Percentiles rank a stretch among this genome's conserved stretches.
phyloP scores from a whole-genome alignment of 1,140 invertebrate species.

The Diorhabda carinulata region DNA sequence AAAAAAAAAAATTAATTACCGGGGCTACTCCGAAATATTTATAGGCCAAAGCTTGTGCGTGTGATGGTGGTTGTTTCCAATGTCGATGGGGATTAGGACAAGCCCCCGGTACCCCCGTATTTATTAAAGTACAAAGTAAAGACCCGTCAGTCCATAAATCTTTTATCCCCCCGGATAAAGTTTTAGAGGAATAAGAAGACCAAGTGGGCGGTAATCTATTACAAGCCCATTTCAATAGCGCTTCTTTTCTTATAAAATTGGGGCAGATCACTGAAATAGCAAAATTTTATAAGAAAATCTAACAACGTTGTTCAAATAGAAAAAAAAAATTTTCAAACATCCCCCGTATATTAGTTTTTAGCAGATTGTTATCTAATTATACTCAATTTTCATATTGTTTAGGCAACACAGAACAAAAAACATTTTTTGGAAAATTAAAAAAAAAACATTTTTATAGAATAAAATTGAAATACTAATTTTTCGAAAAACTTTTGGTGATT shows the following conservation, averaged over 20 bases:
- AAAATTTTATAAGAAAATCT: too few relatives aligned
- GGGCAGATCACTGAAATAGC: conserved; percentile 37
- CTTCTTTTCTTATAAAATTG: conserved; percentile 36
- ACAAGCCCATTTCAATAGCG: conserved; percentile 39
- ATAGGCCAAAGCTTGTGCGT: conserved; percentile 55
- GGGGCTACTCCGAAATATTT: conserved; percentile 56
- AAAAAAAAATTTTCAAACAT: not conserved
- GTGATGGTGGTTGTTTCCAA: conserved; percentile 50
- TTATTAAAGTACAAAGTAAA: conserved; percentile 55
- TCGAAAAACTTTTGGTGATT: too few relatives aligned
- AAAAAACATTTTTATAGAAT: too few relatives aligned
- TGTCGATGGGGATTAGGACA: conserved; percentile 53
- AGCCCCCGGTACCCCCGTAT: conserved; percentile 53
- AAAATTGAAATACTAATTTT: too few relatives aligned
- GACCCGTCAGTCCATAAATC: conserved; percentile 56
- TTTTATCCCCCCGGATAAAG: conserved; percentile 33
- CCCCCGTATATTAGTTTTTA: not conserved
- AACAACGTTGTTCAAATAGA: not conserved
- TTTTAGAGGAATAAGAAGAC: conserved; percentile 28
- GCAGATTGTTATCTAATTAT: not conserved
- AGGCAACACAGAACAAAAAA: not conserved
- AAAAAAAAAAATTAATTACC: conserved; percentile 41
- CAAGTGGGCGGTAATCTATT: conserved; percentile 35
- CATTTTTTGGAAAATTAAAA: too few relatives aligned
- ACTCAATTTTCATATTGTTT: not conserved